These are phyloP conservation scores for Bombylius discolor DNA, from an alignment of 2,888 invertebrate species.

Conservation along the genomic window DNA sequence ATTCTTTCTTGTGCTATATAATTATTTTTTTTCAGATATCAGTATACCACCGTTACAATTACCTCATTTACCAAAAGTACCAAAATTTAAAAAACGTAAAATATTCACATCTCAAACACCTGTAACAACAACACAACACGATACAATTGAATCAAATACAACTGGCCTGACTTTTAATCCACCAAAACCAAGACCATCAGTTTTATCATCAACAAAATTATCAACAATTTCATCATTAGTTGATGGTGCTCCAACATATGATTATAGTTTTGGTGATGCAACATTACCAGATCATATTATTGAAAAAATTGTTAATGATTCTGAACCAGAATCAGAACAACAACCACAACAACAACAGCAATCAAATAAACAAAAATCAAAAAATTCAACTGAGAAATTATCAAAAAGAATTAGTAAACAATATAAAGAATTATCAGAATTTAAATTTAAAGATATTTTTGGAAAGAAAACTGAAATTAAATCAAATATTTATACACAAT, in stretches of 20 bases:
- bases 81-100: not conserved
- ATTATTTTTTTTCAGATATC: not conserved
- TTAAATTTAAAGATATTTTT: conserved; percentile 29
- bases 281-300: not conserved
- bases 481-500: conserved; percentile 9
- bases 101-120: not conserved
- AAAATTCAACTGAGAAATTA: conserved; percentile 12
- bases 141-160: not conserved
- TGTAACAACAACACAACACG: not conserved
- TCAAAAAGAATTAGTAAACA: conserved; percentile 26
- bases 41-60: not conserved
- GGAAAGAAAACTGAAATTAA: conserved; percentile 28
- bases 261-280: conserved; percentile 5
- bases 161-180: not conserved
- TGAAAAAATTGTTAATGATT: conserved; percentile 1
- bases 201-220: conserved; percentile 28
- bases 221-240: conserved; percentile 29
- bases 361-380: not conserved
- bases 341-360: conserved; percentile 19
- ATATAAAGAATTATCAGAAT: conserved; percentile 29
- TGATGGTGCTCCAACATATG: conserved; percentile 6
- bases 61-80: not conserved
- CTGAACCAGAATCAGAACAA: conserved; percentile 10
- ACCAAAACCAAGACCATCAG: not conserved
- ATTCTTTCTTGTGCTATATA: not conserved